Base-by-base conservation (phyloP, 2,113 vertebrate species). In the Mastomys coucha region DNA sequence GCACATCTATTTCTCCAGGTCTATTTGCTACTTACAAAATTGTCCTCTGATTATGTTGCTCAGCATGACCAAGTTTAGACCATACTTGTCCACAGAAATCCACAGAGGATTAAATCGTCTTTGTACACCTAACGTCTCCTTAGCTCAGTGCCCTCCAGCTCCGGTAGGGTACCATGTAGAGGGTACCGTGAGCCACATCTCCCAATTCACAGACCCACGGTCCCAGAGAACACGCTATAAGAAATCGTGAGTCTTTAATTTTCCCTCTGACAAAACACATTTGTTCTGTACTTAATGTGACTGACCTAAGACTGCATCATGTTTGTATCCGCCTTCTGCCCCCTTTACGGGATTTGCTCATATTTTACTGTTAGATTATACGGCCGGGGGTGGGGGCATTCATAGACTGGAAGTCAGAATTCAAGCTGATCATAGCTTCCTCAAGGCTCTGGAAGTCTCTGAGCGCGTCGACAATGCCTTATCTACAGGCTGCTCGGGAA, bases 381-480 rank as follows among this genome's bases (percentile, higher is more conserved):
- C 11, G 51, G 7, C 28, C 53, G 3, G 7, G 24, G 36, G 36
- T 42, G 5, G 58, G 7, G 56, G 13, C 24, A 42, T 60, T 24
- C 56, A 60, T 87, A 82, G 73, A 87, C 10, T 65, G 67, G 17
- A 93, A 75, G 12, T 65, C 87, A 78, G 85, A 90, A 86, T 89
- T 75, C 80, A 67, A 90, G 58, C 19, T 51, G n/a, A 51, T 42
- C 4, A 39, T n/a, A 60, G 42, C 36, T 76, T 31, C 31, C 36
- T 51, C 39, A 58, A 87, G 36, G 14, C 58, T 93, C 65, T 58
- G 5, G 69, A 51, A 82, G 80, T 36, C 49, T 36, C n/a, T 67
- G 13, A 56, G 24, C 16, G 26, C 63, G 26, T 76, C 19, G 16
- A 60, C 42, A 31, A 2, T 42, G 26, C 51, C 39, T 80, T 12